These are phyloP conservation scores for Phrynocephalus vlangalii DNA, from an alignment of 2,797 vertebrate genomes.

Conservation along the genomic window DNA sequence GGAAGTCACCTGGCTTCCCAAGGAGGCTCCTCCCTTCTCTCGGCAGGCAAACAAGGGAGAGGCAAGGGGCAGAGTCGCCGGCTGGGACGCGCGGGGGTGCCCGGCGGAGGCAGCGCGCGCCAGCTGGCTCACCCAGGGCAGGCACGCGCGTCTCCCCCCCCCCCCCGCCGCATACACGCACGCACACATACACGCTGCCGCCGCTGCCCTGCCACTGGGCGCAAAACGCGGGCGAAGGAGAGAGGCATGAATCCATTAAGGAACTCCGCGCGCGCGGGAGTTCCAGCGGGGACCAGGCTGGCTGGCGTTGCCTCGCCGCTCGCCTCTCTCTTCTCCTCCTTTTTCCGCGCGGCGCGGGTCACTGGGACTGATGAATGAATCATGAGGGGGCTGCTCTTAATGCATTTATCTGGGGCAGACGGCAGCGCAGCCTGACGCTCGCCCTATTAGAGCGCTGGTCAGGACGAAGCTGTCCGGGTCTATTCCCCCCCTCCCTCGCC, in stretches of 20 bases:
- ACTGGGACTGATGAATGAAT: slow-evolving; percentile 78
- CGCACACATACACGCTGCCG: not conserved
- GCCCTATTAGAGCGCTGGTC: slow-evolving; percentile 5
- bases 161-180: too few relatives aligned
- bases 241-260: slow-evolving; percentile 7
- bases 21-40: slow-evolving; percentile 3
- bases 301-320: not conserved
- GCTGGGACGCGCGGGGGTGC: not conserved
- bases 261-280: slow-evolving; percentile 21
- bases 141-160: not conserved
- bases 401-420: slow-evolving; percentile 67
- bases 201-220: not conserved
- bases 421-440: slow-evolving; percentile 51
- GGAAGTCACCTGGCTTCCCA: slow-evolving; percentile 8
- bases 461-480: slow-evolving; percentile 15
- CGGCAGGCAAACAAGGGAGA: not conserved
- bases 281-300: slow-evolving; percentile 5
- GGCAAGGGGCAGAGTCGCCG: not conserved
- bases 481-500: not conserved
- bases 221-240: not conserved
- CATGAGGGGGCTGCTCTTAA: slow-evolving; percentile 80
- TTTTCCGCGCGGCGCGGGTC: slow-evolving; percentile 49
- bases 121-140: not conserved
- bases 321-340: not conserved
- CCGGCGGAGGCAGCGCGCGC: not conserved